These are phyloP conservation scores for Pseudococcus longispinus DNA, from an alignment of 2,888 invertebrate genomes.

Conservation along the genomic window DNA sequence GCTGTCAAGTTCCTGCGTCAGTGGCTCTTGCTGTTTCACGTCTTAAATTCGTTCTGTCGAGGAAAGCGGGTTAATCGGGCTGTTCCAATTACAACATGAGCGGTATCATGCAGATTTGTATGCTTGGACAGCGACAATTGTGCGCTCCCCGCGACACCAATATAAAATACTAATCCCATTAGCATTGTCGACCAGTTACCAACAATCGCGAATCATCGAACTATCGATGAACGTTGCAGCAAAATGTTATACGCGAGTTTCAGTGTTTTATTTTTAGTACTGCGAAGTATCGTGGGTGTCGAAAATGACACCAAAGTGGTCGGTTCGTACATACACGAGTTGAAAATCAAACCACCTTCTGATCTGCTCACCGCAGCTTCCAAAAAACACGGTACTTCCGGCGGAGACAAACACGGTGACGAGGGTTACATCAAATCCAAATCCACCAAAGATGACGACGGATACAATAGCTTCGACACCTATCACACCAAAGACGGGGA, in stretches of 20 bases:
- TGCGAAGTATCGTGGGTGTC: neutral
- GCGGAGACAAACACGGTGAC: constrained; percentile 37
- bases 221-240: constrained; percentile 10
- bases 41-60: constrained; percentile 40
- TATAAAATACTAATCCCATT: constrained; percentile 25
- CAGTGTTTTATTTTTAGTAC: neutral
- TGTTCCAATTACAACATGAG: constrained; percentile 41
- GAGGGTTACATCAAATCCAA: constrained; percentile 49
- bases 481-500: constrained; percentile 78
- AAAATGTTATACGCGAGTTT: constrained; percentile 47
- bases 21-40: constrained; percentile 36
- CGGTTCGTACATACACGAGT: constrained; percentile 38
- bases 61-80: constrained; percentile 45
- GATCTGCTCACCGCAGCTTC: neutral
- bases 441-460: constrained; percentile 56
- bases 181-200: neutral
- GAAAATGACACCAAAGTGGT: constrained; percentile 50
- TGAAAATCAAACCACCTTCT: constrained; percentile 12
- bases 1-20: constrained; percentile 38
- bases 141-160: constrained; percentile 21
- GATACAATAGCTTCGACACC: constrained; percentile 74
- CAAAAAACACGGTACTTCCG: constrained; percentile 32
- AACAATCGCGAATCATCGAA: constrained; percentile 30
- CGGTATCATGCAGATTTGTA: constrained; percentile 45
- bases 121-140: constrained; percentile 39